These are phyloP conservation scores for Crambe crambe DNA, from an alignment of 37 sponge, comb jelly and placozoan genomes.

Conservation along the genomic window DNA sequence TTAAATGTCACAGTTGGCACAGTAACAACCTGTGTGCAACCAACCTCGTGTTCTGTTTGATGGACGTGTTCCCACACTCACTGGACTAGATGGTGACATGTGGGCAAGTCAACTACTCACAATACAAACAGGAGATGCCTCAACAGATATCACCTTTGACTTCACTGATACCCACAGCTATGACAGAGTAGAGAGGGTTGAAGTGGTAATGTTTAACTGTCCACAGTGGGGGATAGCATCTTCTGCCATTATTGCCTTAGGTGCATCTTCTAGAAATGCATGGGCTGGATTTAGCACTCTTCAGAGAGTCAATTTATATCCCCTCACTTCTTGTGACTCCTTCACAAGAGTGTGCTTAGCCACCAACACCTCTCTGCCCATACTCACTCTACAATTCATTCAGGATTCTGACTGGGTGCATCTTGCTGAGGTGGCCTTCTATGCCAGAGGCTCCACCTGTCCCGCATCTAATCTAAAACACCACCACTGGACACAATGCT, in stretches of 20 bases:
- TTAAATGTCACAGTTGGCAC: background rate
- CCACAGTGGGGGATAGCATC: background rate
- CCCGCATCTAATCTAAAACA: background rate
- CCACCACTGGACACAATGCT: too few relatives aligned
- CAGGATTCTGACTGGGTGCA: background rate
- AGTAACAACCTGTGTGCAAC: background rate
- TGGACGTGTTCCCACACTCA: background rate
- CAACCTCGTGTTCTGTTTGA: background rate
- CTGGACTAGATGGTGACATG: background rate
- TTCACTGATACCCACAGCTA: background rate
- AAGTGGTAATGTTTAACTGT: background rate
- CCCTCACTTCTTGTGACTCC: background rate
- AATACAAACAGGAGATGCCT: background rate
- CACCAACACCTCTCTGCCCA: background rate
- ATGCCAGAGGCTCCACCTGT: background rate
- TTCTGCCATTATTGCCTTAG: background rate
- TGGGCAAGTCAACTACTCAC: background rate
- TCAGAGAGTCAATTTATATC: background rate
- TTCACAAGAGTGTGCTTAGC: background rate
- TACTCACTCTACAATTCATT: background rate
- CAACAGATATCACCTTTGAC: background rate
- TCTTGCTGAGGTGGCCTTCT: background rate
- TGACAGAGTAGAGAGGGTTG: background rate
- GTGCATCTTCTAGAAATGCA: background rate
- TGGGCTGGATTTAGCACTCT: background rate